Percentiles rank a stretch among this genome's conserved stretches.
Evolutionary conservation across 2,797 vertebrate genomes (phyloP).

Genomic region (Gallinago solitaria): DNA sequence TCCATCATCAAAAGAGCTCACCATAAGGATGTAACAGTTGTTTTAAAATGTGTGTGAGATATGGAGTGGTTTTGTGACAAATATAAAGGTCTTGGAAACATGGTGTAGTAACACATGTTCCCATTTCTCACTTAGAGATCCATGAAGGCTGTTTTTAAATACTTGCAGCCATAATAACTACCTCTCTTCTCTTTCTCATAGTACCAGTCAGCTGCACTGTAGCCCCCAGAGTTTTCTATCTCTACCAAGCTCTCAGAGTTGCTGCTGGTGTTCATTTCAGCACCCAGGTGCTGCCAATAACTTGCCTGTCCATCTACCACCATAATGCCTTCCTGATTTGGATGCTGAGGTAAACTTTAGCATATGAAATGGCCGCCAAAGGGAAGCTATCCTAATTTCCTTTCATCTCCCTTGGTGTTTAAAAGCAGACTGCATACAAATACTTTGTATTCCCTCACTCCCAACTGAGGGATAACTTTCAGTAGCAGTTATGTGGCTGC

Average conservation of each 20-base stretch:
- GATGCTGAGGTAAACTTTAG: background rate
- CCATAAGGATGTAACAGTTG: background rate
- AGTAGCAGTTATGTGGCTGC: background rate
- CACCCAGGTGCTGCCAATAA: background rate
- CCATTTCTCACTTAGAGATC: background rate
- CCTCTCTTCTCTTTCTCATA: background rate
- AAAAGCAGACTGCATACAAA: background rate
- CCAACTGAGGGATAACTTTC: background rate
- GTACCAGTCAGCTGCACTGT: background rate
- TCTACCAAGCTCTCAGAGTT: background rate
- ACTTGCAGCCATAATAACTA: background rate
- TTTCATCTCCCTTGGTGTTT: constrained; percentile 14
- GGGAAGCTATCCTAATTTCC: background rate
- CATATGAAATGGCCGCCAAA: background rate
- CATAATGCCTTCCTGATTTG: background rate
- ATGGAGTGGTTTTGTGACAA: background rate
- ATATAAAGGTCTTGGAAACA: background rate
- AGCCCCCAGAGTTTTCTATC: background rate
- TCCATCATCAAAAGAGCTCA: background rate
- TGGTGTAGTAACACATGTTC: background rate
- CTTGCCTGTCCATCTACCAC: background rate
- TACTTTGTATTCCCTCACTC: background rate
- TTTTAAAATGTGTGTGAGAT: background rate
- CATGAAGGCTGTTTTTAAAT: background rate
- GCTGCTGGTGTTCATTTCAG: background rate